Percentiles rank a stretch among this genome's conserved stretches.
These are phyloP conservation scores for Holocentrus rufus DNA, from an alignment of 2,797 vertebrate species.

Conservation along the genomic window DNA sequence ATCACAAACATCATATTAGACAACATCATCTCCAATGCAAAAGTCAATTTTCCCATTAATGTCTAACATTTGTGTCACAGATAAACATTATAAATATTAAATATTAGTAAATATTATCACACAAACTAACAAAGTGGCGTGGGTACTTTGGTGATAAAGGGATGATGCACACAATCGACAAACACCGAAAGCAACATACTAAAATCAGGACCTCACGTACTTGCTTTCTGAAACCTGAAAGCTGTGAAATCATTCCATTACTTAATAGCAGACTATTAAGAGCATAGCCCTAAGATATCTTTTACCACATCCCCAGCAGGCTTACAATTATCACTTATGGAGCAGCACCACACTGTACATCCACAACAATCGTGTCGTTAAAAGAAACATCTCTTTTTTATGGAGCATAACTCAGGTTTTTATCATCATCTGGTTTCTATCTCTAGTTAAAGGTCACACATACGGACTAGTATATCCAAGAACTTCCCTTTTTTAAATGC, in stretches of 20 bases:
- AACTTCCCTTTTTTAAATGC: too few relatives aligned
- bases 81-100: too few relatives aligned
- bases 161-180: neutral
- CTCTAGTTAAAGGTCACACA: too few relatives aligned
- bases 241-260: too few relatives aligned
- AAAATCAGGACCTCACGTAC: neutral
- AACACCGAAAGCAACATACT: slow-evolving; percentile 16
- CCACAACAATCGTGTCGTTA: too few relatives aligned
- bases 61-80: slow-evolving; percentile 28
- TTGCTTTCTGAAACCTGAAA: neutral
- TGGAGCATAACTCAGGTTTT: too few relatives aligned
- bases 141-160: too few relatives aligned
- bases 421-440: neutral
- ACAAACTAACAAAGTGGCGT: slow-evolving; percentile 5
- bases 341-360: too few relatives aligned
- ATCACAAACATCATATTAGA: neutral
- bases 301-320: too few relatives aligned
- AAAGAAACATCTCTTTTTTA: too few relatives aligned
- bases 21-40: slow-evolving; percentile 15
- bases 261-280: neutral
- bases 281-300: neutral
- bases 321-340: too few relatives aligned
- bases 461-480: too few relatives aligned
- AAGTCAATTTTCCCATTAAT: slow-evolving; percentile 55
- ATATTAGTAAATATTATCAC: slow-evolving; percentile 45